Evolutionary conservation across 2,888 invertebrate species (phyloP).

Genomic region (Tenthredo mesomela): DNA sequence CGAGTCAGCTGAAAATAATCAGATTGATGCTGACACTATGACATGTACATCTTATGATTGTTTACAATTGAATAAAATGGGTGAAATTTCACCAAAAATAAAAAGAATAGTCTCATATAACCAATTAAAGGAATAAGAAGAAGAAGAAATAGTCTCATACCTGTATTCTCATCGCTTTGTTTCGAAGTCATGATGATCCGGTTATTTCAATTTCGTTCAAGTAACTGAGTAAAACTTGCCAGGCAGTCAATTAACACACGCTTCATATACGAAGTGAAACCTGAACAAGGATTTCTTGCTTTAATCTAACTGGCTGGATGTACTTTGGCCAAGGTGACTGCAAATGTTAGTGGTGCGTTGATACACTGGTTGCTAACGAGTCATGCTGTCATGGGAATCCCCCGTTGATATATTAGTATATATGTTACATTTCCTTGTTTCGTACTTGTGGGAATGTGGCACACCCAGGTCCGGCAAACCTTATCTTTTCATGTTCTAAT

Average conservation of each 20-base stretch:
- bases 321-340: background rate
- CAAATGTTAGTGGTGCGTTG: background rate
- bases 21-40: background rate
- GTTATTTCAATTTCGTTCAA: background rate
- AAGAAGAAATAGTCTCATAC: no score
- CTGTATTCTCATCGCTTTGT: conserved; percentile 3
- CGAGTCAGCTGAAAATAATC: background rate
- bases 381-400: background rate
- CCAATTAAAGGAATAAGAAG: no score
- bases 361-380: background rate
- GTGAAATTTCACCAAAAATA: background rate
- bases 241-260: background rate
- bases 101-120: background rate
- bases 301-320: background rate
- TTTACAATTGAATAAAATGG: background rate
- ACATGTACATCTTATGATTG: background rate
- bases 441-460: background rate
- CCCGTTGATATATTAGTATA: no score
- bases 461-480: background rate
- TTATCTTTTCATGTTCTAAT: background rate
- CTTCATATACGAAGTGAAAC: background rate
- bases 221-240: background rate
- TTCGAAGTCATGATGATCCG: conserved; percentile 4
- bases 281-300: background rate
- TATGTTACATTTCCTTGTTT: background rate